Evolutionary conservation across 2,888 invertebrate genomes (phyloP), one percentile per base, ranked within the genome.

Genomic region (Spodoptera littoralis): DNA sequence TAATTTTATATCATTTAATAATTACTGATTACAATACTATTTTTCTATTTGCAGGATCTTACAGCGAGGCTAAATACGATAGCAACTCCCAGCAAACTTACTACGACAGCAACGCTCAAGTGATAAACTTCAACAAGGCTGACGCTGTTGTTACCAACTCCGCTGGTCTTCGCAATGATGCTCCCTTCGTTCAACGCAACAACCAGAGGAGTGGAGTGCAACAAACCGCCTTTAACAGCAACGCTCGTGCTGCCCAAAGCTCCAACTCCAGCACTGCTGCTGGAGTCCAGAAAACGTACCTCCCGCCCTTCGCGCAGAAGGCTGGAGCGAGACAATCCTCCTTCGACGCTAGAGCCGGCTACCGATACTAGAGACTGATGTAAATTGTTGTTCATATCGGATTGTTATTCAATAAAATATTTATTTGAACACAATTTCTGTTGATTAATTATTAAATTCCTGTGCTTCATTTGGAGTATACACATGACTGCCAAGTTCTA

Each of bases 31-130:
- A 3, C 5, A 27, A 27, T 27, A 5, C 27, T 5, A 27, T 27
- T 4, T 27, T 27, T 4, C 27, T 36, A 36, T 55, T 68, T 69
- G 4, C 83, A 93, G 94, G 93, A 22, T 88, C 90, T 0, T 94
- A 93, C 86, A 89, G 11, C 44, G 90, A 88, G 67, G 87, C 73
- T 12, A 92, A 92, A 81, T 92, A 91, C 65, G 69, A 70, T 4
- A 78, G 18, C 27, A 63, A 60, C 65, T 18, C 18, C 18, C 18
- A 18, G 18, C 18, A 18, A 18, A 18, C 18, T 18, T 18, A 18
- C 18, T 18, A 18, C 18, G 18, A 70, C 4, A 78, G 18, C 27
- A 63, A 60, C 65, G 70, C 12, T 58, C 65, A 18, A 18, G 18
- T 2, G 18, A 18, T 18, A 18, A 18, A 18, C 18, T 18, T 18